Evolutionary conservation across 2,797 vertebrate species (phyloP).

Genomic region (Iguana delicatissima): DNA sequence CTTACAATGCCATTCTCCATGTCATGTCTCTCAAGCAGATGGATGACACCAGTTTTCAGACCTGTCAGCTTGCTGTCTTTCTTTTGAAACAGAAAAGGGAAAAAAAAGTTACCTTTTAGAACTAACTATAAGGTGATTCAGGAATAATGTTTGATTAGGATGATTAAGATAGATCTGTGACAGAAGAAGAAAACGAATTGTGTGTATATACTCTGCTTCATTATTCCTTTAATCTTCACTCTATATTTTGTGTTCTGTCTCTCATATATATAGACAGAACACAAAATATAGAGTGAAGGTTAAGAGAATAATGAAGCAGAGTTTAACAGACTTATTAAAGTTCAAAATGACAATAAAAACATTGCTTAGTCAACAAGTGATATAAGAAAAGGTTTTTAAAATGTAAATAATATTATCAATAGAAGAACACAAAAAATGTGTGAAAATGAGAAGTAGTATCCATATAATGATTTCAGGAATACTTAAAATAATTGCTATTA

Average conservation of each 20-base stretch:
- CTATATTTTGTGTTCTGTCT: too few relatives aligned
- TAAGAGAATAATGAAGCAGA: slow-evolving; percentile 34
- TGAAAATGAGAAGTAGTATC: not conserved
- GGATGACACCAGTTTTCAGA: not conserved
- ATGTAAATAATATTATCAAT: not conserved
- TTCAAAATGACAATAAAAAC: not conserved
- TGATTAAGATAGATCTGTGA: not conserved
- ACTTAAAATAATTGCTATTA: not conserved
- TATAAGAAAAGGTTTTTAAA: slow-evolving; percentile 15
- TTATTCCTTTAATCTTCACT: too few relatives aligned
- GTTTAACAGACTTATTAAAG: slow-evolving; percentile 10
- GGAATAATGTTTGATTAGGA: slow-evolving; percentile 9
- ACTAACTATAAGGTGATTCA: not conserved
- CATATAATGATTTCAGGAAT: not conserved
- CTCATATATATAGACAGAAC: not conserved
- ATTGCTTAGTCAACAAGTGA: slow-evolving; percentile 34
- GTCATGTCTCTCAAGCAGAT: not conserved
- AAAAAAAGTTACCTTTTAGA: slow-evolving; percentile 18
- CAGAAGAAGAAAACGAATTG: not conserved
- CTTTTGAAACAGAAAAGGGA: not conserved
- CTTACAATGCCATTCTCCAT: not conserved
- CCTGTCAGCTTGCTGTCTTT: not conserved
- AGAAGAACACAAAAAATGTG: not conserved
- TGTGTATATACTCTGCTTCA: too few relatives aligned
- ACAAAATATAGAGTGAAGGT: slow-evolving; percentile 1